Evolutionary conservation across 1,140 invertebrate genomes (phyloP), one percentile per base, ranked within the genome.

Genomic region (Drosophila kepulauana): DNA sequence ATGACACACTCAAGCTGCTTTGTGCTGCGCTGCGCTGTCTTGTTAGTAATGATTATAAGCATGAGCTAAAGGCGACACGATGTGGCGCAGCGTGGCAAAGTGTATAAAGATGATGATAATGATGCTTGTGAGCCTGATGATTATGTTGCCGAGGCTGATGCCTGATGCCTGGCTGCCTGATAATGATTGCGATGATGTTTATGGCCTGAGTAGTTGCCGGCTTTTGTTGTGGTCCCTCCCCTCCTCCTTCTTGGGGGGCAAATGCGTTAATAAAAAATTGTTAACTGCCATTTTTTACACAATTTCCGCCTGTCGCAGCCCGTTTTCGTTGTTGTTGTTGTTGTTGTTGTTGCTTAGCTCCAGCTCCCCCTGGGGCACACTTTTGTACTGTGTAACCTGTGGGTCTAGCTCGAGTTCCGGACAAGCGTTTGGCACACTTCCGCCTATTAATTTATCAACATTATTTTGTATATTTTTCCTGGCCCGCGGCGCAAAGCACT

Each of bases 261-360:
- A 82, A 77, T 67, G 63, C 67, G 72, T 79, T 79, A 77, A 87
- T 70, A 82, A 78, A 88, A 87, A 89, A 78, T 75, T 88, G 77
- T 84, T 89, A 88, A 89, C 85, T 89, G 85, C 64, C 80, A 89
- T 89, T 84, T 89, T 88, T 82, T 80, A 84, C 62, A 80, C 69
- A 81, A 76, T 81, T 73, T 86, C 82, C 82, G 82, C 71, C 75
- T 68, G 65, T 72, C 63, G 52, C 67, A 70, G 69, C 56, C 66
- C 61, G 46, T 25, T 4, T 25, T 25, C 20, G 20, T 25, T 25
- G 20, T 4, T 20, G 16, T 1, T 20, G 16, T 1, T 20, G 16
- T 20, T 20, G 20, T 3, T 25, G 20, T 74, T 69, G 45, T 28
- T 33, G 2, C 35, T 45, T 35, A 43, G 10, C 15, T 5, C 48